Evolutionary conservation across 2,888 invertebrate species (phyloP).

Genomic region (Zaprionus obscuricornis): DNA sequence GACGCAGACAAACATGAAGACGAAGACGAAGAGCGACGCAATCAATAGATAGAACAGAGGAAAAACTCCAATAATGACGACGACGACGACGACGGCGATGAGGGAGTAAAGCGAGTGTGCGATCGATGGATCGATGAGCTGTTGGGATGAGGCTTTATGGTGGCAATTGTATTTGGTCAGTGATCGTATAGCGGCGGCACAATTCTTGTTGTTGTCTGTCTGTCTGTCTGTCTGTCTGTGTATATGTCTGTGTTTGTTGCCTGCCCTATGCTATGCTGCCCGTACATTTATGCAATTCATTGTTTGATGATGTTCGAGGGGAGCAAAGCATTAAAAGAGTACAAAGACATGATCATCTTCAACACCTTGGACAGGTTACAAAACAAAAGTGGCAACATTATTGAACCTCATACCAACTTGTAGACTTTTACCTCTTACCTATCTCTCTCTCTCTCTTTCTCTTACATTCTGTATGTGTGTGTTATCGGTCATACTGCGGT

Average conservation of each 20-base stretch:
- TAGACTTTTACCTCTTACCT: constrained; percentile 1
- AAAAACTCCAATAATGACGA: too few relatives aligned
- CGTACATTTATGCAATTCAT: constrained; percentile 78
- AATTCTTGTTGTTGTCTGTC: constrained; percentile 62
- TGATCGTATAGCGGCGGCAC: constrained; percentile 66
- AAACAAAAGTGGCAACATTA: constrained; percentile 82
- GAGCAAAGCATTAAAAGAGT: constrained; percentile 20
- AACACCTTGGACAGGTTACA: constrained; percentile 84
- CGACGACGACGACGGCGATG: too few relatives aligned
- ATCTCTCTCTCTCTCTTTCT: neutral
- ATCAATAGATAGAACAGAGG: constrained; percentile 46
- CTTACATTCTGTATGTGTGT: constrained; percentile 4
- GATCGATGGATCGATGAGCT: constrained; percentile 55
- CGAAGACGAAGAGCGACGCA: neutral
- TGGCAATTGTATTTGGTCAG: constrained; percentile 76
- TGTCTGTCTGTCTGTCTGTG: constrained; percentile 13
- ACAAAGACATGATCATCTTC: constrained; percentile 83
- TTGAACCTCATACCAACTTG: constrained; percentile 57
- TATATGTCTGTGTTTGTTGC: constrained; percentile 26
- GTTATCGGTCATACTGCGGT: constrained; percentile 61
- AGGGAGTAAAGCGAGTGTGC: constrained; percentile 15
- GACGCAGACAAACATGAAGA: neutral
- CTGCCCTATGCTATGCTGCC: constrained; percentile 37
- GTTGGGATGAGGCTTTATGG: constrained; percentile 66
- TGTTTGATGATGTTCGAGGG: constrained; percentile 48